Evolutionary conservation across 2,888 invertebrate species (phyloP).

Genomic region (Plebejus melissa): DNA sequence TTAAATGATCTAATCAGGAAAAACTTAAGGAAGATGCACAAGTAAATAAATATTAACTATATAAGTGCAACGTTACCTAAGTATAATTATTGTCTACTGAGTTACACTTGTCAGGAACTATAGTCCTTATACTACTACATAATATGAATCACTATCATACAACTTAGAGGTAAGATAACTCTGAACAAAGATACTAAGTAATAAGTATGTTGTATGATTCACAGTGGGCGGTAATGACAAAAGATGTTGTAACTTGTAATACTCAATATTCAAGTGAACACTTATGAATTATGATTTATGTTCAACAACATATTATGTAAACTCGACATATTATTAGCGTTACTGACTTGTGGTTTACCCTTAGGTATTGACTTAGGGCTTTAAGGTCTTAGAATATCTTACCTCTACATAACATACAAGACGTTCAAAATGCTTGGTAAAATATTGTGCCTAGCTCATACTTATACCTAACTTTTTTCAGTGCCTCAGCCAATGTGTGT

Average conservation of each 20-base stretch:
- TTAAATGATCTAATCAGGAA: neutral
- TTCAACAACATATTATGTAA: conserved; percentile 6
- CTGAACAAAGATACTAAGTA: neutral
- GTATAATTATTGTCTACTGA: neutral
- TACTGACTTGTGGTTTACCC: conserved; percentile 23
- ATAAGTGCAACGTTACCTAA: neutral
- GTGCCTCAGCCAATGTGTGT: conserved; percentile 75
- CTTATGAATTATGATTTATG: conserved; percentile 14
- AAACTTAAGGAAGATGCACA: neutral
- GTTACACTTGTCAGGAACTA: too few relatives aligned
- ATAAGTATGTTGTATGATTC: neutral
- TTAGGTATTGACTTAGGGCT: neutral
- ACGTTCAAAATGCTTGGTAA: neutral
- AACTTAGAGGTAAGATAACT: too few relatives aligned
- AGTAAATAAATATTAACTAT: neutral
- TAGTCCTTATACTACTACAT: neutral
- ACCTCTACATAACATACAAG: neutral
- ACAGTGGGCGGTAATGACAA: neutral
- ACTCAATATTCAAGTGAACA: neutral
- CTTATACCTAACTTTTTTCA: conserved; percentile 45
- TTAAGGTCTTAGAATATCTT: neutral
- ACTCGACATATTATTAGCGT: neutral
- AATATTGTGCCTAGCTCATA: neutral
- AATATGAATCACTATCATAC: too few relatives aligned
- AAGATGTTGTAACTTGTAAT: neutral